A percentile compares a stretch with the other conserved stretches of the same genome.
Conservation (phyloP, 2,888 invertebrate species). For the Oscheius sp. region DNA sequence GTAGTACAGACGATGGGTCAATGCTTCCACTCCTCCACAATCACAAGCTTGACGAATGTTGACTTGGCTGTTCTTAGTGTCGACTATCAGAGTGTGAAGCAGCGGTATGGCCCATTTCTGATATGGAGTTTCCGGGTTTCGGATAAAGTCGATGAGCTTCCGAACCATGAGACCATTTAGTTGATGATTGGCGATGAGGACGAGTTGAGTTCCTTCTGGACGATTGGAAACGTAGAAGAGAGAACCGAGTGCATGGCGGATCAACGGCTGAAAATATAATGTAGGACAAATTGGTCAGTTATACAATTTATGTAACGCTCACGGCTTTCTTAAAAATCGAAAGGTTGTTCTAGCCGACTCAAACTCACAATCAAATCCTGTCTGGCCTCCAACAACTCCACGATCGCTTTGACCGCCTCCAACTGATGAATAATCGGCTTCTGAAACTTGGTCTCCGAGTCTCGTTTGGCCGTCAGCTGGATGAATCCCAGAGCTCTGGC, state of each 20-base stretch:
- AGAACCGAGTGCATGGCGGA: slow-evolving; percentile 57
- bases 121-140: slow-evolving; percentile 7
- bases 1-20: slow-evolving; percentile 51
- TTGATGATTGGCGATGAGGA: slow-evolving; percentile 39
- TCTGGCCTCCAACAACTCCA: slow-evolving; percentile 49
- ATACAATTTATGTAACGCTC: too few species aligned
- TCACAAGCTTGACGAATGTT: slow-evolving; percentile 43
- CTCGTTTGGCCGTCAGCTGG: slow-evolving; percentile 65
- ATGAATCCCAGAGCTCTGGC: slow-evolving; percentile 63
- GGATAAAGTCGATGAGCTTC: slow-evolving; percentile 45
- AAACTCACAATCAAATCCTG: slow-evolving; percentile 41
- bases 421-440: slow-evolving; percentile 43
- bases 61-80: slow-evolving; percentile 44
- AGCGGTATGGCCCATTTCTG: slow-evolving; percentile 67
- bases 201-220: slow-evolving; percentile 57
- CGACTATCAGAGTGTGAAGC: slow-evolving; percentile 66
- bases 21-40: slow-evolving; percentile 40
- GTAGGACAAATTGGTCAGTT: too few species aligned
- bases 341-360: background rate
- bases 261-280: slow-evolving; percentile 52
- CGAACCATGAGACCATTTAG: slow-evolving; percentile 45
- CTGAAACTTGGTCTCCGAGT: slow-evolving; percentile 48
- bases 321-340: too few species aligned
- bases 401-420: slow-evolving; percentile 49
- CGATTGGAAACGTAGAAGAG: slow-evolving; percentile 65